Conservation (phyloP, 1,140 invertebrate genomes). For the Nebria ingens region DNA sequence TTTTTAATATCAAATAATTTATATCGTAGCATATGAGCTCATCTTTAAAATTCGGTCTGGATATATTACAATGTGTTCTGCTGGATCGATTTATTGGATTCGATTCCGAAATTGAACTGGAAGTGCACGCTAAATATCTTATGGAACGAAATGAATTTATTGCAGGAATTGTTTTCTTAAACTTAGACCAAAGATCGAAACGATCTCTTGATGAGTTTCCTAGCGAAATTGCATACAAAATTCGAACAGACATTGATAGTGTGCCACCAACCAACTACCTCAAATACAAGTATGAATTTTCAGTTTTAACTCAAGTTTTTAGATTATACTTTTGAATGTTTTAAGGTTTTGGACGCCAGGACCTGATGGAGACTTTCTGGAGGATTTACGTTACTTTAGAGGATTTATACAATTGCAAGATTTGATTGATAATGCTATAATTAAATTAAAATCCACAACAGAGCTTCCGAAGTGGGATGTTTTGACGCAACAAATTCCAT, state of each 20-base stretch:
- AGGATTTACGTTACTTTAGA: constrained; percentile 53
- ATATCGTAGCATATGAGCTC: constrained; percentile 26
- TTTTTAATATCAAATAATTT: background rate
- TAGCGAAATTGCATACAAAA: constrained; percentile 44
- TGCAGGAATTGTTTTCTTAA: constrained; percentile 40
- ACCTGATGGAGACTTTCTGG: constrained; percentile 48
- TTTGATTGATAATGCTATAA: constrained; percentile 49
- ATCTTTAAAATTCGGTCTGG: constrained; percentile 28
- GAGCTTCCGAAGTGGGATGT: constrained; percentile 35
- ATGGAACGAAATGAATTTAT: constrained; percentile 44
- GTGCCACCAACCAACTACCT: constrained; percentile 48
- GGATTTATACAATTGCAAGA: constrained; percentile 58
- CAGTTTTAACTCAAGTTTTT: background rate
- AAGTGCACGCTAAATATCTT: constrained; percentile 39
- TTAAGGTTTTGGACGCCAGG: constrained; percentile 53
- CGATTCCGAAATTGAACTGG: constrained; percentile 38
- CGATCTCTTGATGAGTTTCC: constrained; percentile 22
- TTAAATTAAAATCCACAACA: constrained; percentile 34
- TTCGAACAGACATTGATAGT: constrained; percentile 58
- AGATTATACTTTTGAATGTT: constrained; percentile 7
- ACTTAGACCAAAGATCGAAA: constrained; percentile 30
- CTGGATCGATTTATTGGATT: constrained; percentile 45
- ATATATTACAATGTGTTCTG: constrained; percentile 48
- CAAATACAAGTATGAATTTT: constrained; percentile 37
- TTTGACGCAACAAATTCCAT: constrained; percentile 54